A percentile compares a stretch with the other conserved stretches of the same genome.
phyloP scores from a whole-genome alignment of 2,888 invertebrate genomes.

The Drosophila macrothrix region DNA sequence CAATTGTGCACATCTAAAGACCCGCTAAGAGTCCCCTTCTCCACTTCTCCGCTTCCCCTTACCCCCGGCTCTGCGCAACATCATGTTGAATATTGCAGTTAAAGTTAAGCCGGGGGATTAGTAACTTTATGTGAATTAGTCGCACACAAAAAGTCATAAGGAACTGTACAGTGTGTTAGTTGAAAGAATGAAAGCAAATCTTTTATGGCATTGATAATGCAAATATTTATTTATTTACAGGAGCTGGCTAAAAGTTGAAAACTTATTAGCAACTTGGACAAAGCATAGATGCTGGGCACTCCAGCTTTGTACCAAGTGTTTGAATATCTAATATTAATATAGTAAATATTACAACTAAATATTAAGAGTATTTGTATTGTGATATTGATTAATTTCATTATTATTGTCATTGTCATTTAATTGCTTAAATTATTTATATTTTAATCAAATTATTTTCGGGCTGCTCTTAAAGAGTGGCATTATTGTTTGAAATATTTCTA shows the following conservation, averaged over 20 bases:
- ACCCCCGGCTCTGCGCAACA: neutral
- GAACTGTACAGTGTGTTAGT: neutral
- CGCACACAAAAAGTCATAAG: neutral
- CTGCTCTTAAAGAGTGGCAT: neutral
- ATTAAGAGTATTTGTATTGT: neutral
- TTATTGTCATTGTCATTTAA: neutral
- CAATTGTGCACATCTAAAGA: conserved; percentile 39
- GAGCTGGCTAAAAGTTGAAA: neutral
- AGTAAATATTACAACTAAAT: neutral
- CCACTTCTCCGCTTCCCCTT: no score
- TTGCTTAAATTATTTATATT: neutral
- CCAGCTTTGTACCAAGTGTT: neutral
- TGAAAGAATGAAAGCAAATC: neutral
- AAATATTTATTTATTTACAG: neutral
- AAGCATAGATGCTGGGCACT: neutral
- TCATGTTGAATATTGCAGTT: conserved; percentile 11
- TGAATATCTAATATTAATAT: neutral
- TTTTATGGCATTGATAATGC: neutral
- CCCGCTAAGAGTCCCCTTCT: conserved; percentile 2
- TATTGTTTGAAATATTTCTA: no score
- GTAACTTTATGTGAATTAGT: conserved; percentile 18
- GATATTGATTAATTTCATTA: neutral
- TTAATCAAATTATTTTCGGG: neutral
- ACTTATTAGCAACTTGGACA: neutral
- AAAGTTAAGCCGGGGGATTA: conserved; percentile 19